Evolutionary conservation across 1,140 invertebrate genomes (phyloP).

Genomic region (Amyelois transitella): DNA sequence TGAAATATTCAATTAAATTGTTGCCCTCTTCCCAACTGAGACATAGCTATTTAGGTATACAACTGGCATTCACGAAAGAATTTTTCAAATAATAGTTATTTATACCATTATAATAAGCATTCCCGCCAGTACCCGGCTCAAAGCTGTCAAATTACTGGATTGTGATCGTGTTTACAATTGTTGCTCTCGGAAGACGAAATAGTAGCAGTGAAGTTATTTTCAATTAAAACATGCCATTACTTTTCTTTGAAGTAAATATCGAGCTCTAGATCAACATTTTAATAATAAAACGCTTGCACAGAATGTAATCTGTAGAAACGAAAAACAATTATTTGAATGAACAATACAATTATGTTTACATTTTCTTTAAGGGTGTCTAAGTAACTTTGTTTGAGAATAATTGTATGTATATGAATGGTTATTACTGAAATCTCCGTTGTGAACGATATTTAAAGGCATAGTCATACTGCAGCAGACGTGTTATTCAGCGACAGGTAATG

Average conservation of each 20-base stretch:
- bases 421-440: constrained; percentile 1
- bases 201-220: background rate
- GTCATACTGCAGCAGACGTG: constrained; percentile 13
- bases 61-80: constrained; percentile 5
- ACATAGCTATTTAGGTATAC: constrained; percentile 10
- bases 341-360: too few species aligned
- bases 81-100: constrained; percentile 7
- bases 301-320: background rate
- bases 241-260: background rate
- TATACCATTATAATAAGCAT: constrained; percentile 2
- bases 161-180: background rate
- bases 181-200: background rate
- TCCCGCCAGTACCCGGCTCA: constrained; percentile 3
- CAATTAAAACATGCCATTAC: background rate
- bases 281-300: background rate
- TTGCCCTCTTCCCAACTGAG: constrained; percentile 8
- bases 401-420: background rate
- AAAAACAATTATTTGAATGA: background rate
- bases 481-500: constrained; percentile 21
- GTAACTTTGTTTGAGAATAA: background rate
- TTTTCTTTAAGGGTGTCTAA: background rate
- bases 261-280: background rate
- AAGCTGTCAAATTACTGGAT: constrained; percentile 5
- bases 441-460: constrained; percentile 6
- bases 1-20: constrained; percentile 26